Evolutionary conservation across 1,140 invertebrate genomes (phyloP), one percentile per base, ranked within the genome.

Genomic region (Cydia pomonella): DNA sequence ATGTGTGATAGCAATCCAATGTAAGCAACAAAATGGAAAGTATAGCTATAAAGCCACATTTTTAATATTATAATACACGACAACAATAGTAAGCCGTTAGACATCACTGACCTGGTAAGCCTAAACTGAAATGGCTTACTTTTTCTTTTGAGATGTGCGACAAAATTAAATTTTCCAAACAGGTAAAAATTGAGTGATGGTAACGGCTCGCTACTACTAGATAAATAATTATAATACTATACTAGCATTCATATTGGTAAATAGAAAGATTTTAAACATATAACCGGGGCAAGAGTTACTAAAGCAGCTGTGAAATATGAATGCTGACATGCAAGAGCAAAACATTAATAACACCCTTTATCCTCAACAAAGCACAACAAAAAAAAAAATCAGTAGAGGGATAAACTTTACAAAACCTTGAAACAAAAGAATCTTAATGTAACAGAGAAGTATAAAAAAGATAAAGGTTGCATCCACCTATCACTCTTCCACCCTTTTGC

Each of bases 311-410:
- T 21, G 53, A 23, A 23, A 12, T 23, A 59, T 59, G 53, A 59
- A 59, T n/a, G 53, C 9, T 59, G 53, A 21, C 53, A 59, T 59
- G 53, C 53, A 59, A 2, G 53, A 59, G 21, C 53, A 59, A 59
- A 23, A 53, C 50, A 53, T 18, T 53, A 18, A 53, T 5, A 18
- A 44, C 10, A 69, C 64, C 64, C 27, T n/a, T 69, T 69, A n/a
- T 10, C 63, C 63, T 66, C 63, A 66, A 66, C 10, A n/a, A 16
- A 69, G 64, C 27, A 69, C 7, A 23, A 59, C 18, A 59, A 50
- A 16, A 50, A 53, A 21, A 59, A 59, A 59, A 23, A n/a, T n/a
- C 53, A 23, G 53, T 59, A 59, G 53, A 59, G 1, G 53, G 18
- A 59, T 23, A n/a, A 59, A n/a, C 53, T 59, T 23, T 23, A 23